Evolutionary conservation across 2,113 vertebrate species (phyloP), one percentile per base, ranked within the genome.

Genomic region (Recurvirostra avosetta): DNA sequence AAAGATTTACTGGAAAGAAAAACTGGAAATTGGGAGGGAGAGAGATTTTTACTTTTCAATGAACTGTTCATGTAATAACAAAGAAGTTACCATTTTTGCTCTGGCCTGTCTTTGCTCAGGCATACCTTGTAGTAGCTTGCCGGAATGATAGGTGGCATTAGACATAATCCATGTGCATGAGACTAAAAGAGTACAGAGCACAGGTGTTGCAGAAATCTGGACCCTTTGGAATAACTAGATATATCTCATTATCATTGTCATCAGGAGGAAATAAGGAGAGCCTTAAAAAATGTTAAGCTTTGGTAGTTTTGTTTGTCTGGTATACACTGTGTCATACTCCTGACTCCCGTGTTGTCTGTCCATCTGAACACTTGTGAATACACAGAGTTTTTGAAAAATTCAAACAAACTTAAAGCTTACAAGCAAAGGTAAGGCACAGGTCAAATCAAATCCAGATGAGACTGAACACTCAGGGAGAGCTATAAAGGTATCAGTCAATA

Each of bases 251-350:
- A 34, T 40, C 9, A 4, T 49, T 43, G 43, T 67, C 36, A 47
- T 56, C 19, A 65, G 12, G 30, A 76, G 40, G 23, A 30, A n/a
- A 15, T 43, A 25, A 25, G 25, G 32, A 92, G 78, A 83, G 71
- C 66, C 61, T 74, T 96, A 74, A 89, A 95, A 97, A 95, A 75
- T 49, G 29, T 61, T 56, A 74, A n/a, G n/a, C 90, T 93, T 94
- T 82, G 81, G 15, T 71, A 89, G 78, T 78, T n/a, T 22, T 58
- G 88, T 98, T 97, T 97, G 91, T 78, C 75, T 88, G 49, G 34
- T 86, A 61, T 85, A 79, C 47, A 63, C 84, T 52, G 18, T 75
- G 65, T 43, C 67, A 29, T 49, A 66, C 22, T 71, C 66, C 55
- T 62, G 62, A 47, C 18, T 79, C 56, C 73, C n/a, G 62, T 86